These are phyloP conservation scores for Polymixis lichenea DNA, from an alignment of 2,888 invertebrate species.

Conservation along the genomic window DNA sequence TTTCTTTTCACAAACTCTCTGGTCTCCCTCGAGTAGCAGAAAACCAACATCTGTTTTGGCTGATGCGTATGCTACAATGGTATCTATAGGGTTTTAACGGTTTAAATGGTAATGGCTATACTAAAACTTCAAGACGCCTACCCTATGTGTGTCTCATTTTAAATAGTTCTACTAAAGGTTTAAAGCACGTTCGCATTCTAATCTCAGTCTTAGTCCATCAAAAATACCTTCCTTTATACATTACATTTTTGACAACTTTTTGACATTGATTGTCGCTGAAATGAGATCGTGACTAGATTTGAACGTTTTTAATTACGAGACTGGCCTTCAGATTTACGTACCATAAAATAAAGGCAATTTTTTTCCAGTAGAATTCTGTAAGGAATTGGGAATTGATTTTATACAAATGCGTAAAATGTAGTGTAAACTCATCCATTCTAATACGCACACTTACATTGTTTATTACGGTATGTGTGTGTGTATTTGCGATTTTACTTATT, in stretches of 20 bases:
- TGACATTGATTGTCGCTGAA: not conserved
- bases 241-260: not conserved
- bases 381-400: not conserved
- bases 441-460: not conserved
- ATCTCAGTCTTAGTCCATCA: not conserved
- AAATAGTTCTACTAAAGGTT: not conserved
- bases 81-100: no score
- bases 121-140: not conserved
- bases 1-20: not conserved
- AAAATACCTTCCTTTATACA: not conserved
- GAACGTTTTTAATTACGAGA: not conserved
- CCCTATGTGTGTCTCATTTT: not conserved
- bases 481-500: constrained; percentile 35
- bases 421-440: constrained; percentile 19
- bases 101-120: no score
- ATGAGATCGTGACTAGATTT: no score
- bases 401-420: constrained; percentile 2
- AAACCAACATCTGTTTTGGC: no score
- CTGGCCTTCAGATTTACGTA: not conserved
- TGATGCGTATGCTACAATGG: not conserved
- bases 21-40: not conserved
- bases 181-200: not conserved
- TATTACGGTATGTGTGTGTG: constrained; percentile 10
- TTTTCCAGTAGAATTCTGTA: not conserved
- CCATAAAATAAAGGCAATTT: not conserved